phyloP scores from a whole-genome alignment of 2,888 invertebrate genomes.

The Diogma glabrata region DNA sequence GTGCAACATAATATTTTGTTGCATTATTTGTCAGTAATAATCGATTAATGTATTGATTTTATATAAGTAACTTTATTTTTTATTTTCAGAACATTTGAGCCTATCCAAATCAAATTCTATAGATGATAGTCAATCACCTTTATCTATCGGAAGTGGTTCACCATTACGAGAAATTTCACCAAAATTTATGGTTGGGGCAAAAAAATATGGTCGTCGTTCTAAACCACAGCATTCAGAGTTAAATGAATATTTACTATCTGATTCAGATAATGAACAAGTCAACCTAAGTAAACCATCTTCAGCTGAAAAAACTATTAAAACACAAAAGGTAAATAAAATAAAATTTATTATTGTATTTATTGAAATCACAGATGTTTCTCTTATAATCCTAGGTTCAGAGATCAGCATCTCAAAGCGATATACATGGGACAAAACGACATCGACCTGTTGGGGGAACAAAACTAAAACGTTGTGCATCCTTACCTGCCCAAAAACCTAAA shows the following conservation, averaged over 20 bases:
- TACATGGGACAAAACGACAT: conserved; percentile 39
- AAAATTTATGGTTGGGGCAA: conserved; percentile 58
- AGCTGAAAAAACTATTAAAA: conserved; percentile 19
- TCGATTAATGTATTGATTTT: too few relatives aligned
- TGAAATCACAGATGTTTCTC: background rate
- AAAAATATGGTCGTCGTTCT: conserved; percentile 64
- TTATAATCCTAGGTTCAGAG: conserved; percentile 36
- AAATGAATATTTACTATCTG: conserved; percentile 30
- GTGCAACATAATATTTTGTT: too few relatives aligned
- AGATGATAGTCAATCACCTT: too few relatives aligned
- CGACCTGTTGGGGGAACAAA: conserved; percentile 34
- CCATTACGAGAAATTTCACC: conserved; percentile 62
- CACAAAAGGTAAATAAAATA: too few relatives aligned
- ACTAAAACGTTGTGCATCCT: conserved; percentile 44
- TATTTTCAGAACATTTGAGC: background rate
- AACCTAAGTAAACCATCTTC: conserved; percentile 21
- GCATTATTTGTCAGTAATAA: too few relatives aligned
- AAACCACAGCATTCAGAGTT: conserved; percentile 37
- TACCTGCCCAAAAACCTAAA: conserved; percentile 36
- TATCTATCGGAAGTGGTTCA: too few relatives aligned
- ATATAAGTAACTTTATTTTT: background rate
- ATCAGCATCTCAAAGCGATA: conserved; percentile 44
- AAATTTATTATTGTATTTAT: conserved; percentile 16
- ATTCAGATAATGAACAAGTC: conserved; percentile 30
- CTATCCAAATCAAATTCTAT: too few relatives aligned